Base-by-base conservation (phyloP, 2,888 invertebrate species). In the Nemoura dubitans region DNA sequence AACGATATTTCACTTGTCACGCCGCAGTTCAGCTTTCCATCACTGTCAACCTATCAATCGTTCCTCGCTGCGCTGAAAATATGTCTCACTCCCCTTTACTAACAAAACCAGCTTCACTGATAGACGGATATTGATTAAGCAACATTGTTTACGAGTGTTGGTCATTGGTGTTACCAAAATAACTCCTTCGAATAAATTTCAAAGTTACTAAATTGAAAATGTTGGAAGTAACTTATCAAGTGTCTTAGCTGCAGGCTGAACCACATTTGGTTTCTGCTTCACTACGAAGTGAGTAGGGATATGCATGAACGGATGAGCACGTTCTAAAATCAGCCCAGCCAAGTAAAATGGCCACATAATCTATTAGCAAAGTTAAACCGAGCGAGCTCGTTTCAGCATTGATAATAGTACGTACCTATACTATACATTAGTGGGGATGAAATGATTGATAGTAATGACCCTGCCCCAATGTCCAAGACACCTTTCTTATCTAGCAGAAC, bases 31-130 rank as follows among this genome's bases (percentile, higher is more conserved):
- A 76, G 86, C 87, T 86, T 88, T 88, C 88, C 85, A 87, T 88
- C 88, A 88, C 81, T 82, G 87, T 87, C 88, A 86, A 87, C 82
- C 85, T 85, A 88, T 88, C 88, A 88, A 87, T 88, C 88, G 86
- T 86, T 76, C 84, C 27, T 83, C 43, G 36, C 83, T 30, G 85
- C 29, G 25, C 28, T 83, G 84, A 87, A 88, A 28, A 84, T 59
- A 29, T 84, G 43, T 59, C 29, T 84, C 84, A 26, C 28, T 21
- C 28, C 59, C 59, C 59, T 59, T 42, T 43, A 6, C 26, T 16
- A 76, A 84, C 84, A 76, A 84, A 76, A 84, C 27, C 27, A 28
- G 28, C 21, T 21, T 59, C 16, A 28, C 26, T 84, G 84, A 76
- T 59, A 10, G 76, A 76, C 59, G 84, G 76, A 84, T 76, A 84